These are phyloP conservation scores for Orussus abietinus DNA, from an alignment of 1,140 invertebrate genomes.

Conservation along the genomic window DNA sequence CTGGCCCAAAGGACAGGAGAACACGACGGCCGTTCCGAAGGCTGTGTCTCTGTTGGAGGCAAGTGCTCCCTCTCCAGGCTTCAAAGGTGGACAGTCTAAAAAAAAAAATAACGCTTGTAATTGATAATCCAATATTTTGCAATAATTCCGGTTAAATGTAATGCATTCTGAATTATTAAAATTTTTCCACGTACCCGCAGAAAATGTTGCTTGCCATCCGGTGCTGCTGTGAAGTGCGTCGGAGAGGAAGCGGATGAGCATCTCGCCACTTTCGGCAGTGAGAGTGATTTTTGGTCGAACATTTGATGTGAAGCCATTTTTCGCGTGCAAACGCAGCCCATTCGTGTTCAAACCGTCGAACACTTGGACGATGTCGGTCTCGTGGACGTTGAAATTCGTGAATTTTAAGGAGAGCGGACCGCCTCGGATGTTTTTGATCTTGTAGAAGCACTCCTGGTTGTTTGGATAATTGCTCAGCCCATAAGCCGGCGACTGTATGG, in stretches of 20 bases:
- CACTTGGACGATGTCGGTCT: constrained; percentile 83
- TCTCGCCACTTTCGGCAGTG: constrained; percentile 88
- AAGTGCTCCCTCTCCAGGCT: constrained; percentile 80
- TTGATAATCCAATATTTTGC: too few species aligned
- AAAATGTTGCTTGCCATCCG: constrained; percentile 89
- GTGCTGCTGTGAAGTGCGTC: constrained; percentile 79
- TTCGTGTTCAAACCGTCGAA: constrained; percentile 84
- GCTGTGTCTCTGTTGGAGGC: constrained; percentile 88
- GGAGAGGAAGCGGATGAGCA: constrained; percentile 82
- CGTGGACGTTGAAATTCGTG: constrained; percentile 79
- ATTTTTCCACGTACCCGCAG: constrained; percentile 63
- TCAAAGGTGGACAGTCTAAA: constrained; percentile 80
- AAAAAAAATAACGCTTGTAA: neutral
- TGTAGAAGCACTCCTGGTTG: constrained; percentile 88
- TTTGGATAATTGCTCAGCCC: constrained; percentile 80
- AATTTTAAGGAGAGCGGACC: constrained; percentile 86
- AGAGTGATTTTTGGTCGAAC: constrained; percentile 80
- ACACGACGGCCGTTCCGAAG: constrained; percentile 85
- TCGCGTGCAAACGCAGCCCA: constrained; percentile 82
- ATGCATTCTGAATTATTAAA: neutral
- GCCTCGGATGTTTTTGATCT: constrained; percentile 77
- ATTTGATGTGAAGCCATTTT: constrained; percentile 80
- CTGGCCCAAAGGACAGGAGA: constrained; percentile 89
- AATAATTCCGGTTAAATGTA: neutral
- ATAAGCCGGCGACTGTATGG: constrained; percentile 82